A percentile compares a stretch with the other conserved stretches of the same genome.
Evolutionary conservation across 2,113 vertebrate genomes (phyloP).

Genomic region (Erpornis zantholeuca): DNA sequence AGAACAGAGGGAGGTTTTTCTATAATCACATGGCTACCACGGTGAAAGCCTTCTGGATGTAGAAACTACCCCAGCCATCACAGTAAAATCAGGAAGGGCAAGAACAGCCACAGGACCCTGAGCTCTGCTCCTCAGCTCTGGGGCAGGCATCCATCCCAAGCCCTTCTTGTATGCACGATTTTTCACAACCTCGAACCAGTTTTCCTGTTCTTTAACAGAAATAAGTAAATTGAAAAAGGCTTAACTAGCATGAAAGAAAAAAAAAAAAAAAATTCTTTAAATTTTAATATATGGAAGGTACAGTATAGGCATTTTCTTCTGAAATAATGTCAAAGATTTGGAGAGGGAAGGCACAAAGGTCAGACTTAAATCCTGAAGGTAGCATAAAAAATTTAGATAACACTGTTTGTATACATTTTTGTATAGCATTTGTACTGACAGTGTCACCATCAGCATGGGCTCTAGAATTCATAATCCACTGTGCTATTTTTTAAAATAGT

Average conservation of each 20-base stretch:
- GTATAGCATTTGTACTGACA: conserved; percentile 3
- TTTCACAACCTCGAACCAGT: not conserved
- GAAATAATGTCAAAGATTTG: conserved; percentile 2
- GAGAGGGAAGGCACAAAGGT: not conserved
- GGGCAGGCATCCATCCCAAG: accelerated
- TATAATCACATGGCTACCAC: not conserved
- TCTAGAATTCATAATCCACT: conserved; percentile 9
- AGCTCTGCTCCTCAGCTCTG: not conserved
- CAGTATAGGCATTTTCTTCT: not conserved
- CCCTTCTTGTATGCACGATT: not conserved
- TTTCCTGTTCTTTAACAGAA: not conserved
- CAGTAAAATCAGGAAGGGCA: not conserved
- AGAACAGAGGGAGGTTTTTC: not conserved
- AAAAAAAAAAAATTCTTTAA: too few relatives aligned
- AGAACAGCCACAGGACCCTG: not conserved
- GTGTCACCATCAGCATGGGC: not conserved
- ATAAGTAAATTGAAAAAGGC: not conserved
- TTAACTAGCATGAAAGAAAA: conserved; percentile 27
- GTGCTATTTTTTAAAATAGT: conserved; percentile 51
- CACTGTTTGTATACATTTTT: not conserved
- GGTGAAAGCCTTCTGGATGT: accelerated
- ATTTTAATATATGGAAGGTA: conserved; percentile 2
- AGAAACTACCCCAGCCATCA: not conserved
- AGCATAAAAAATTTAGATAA: not conserved
- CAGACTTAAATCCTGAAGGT: conserved; percentile 33